A percentile compares a stretch with the other conserved stretches of the same genome.
Evolutionary conservation across 2,888 invertebrate species (phyloP).

Genomic region (Hypomecis punctinalis): DNA sequence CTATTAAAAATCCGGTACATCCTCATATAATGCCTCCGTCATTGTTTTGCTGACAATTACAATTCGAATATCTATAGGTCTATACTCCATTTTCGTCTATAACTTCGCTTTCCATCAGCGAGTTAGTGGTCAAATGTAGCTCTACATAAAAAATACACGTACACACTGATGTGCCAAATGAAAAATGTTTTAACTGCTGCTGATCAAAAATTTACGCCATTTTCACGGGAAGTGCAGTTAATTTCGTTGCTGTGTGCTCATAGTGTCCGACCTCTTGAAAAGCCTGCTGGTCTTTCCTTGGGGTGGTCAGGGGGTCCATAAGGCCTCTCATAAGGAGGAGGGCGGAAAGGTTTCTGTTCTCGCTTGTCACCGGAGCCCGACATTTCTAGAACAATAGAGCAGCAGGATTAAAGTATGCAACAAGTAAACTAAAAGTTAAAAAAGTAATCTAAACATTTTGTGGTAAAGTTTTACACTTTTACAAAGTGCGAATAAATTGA

Average conservation of each 20-base stretch:
- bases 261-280: neutral
- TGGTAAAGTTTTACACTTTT: too few relatives aligned
- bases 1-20: too few relatives aligned
- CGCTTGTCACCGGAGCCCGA: conserved; percentile 61
- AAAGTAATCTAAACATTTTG: too few relatives aligned
- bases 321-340: conserved; percentile 63
- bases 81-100: too few relatives aligned
- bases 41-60: too few relatives aligned
- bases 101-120: too few relatives aligned
- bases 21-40: too few relatives aligned
- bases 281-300: conserved; percentile 48
- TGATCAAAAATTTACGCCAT: neutral
- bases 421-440: neutral
- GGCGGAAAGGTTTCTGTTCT: conserved; percentile 58
- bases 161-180: neutral
- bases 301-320: conserved; percentile 55
- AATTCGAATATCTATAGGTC: too few relatives aligned
- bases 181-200: neutral
- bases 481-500: too few relatives aligned
- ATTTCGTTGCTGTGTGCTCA: neutral
- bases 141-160: too few relatives aligned
- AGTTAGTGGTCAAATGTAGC: too few relatives aligned
- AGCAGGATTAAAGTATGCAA: neutral
- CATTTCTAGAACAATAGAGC: conserved; percentile 46
- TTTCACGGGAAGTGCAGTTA: neutral